Evolutionary conservation across 2,113 vertebrate species (phyloP), one percentile per base, ranked within the genome.

Genomic region (Anhinga anhinga): DNA sequence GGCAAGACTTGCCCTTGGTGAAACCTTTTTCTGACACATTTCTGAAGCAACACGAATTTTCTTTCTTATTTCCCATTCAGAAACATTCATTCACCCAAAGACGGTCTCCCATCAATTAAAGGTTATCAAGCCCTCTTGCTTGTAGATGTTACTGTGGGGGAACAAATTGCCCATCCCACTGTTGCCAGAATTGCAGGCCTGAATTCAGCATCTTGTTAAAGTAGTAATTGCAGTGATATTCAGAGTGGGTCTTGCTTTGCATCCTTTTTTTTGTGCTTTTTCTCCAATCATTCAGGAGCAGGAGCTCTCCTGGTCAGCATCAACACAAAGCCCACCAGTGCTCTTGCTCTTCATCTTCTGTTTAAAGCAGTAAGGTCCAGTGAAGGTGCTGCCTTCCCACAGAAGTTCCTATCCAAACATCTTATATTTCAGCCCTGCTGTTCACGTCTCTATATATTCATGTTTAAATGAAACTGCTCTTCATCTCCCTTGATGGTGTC

Each of bases 401-500:
- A 36, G 52, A 69, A 79, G 34, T 82, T 96, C 84, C 49, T 80
- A 45, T 40, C 44, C 52, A 86, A 67, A 88, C 59, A 59, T 61
- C 72, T 88, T 86, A 8, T 22, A 74, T 66, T 90, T 74, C 59
- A 88, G 49, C 40, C 61, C 61, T 72, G 56, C 61, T 89, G 19
- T 82, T 95, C 83, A 79, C 15, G 9, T 89, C 79, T 67, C 55
- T 89, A 18, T 91, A 34, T 90, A 85, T 65, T 89, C 36, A 1
- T 50, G 25, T 86, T 95, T 86, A 95, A 97, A 84, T 79, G 77
- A 97, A 95, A 82, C 86, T 17, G 15, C 25, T 88, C 90, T 86
- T 87, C 77, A 76, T 90, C 93, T 77, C 91, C 56, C 81, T 82
- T 89, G 73, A 91, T 77, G 94, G 72, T 95, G 93, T 91, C 94